Evolutionary conservation across 2,888 invertebrate species (phyloP).

Genomic region (Cryptus viduatorius): DNA sequence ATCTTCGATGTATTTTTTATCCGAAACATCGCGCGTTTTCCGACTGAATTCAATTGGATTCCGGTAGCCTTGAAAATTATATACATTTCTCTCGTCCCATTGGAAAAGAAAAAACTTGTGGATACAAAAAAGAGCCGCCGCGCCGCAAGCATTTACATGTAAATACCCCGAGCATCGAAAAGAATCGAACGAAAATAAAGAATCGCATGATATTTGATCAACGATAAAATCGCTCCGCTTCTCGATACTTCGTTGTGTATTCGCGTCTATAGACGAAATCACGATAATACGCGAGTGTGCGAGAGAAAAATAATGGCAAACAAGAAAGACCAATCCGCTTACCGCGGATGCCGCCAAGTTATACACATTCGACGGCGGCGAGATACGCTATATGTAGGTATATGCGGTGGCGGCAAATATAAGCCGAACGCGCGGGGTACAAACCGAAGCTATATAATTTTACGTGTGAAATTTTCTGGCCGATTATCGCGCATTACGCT

Average conservation of each 20-base stretch:
- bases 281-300: constrained; percentile 1
- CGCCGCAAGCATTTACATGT: constrained; percentile 46
- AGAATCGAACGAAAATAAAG: constrained; percentile 50
- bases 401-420: constrained; percentile 40
- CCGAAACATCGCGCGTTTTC: neutral
- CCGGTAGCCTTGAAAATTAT: constrained; percentile 42
- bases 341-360: constrained; percentile 21
- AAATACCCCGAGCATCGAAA: constrained; percentile 9
- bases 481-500: constrained; percentile 74
- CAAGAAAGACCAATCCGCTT: neutral
- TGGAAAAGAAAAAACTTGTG: neutral
- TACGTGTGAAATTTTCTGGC: constrained; percentile 72
- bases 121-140: constrained; percentile 25
- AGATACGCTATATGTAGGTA: constrained; percentile 2
- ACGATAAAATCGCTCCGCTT: constrained; percentile 50
- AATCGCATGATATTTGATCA: constrained; percentile 51
- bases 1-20: neutral
- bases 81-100: constrained; percentile 11
- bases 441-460: constrained; percentile 54
- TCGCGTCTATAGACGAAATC: neutral
- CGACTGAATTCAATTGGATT: neutral
- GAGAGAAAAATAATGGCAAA: constrained; percentile 9
- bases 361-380: neutral
- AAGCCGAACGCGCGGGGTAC: constrained; percentile 33
- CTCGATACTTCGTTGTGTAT: neutral